Base-by-base conservation (phyloP, 1,140 invertebrate species). In the Saccostrea echinata region DNA sequence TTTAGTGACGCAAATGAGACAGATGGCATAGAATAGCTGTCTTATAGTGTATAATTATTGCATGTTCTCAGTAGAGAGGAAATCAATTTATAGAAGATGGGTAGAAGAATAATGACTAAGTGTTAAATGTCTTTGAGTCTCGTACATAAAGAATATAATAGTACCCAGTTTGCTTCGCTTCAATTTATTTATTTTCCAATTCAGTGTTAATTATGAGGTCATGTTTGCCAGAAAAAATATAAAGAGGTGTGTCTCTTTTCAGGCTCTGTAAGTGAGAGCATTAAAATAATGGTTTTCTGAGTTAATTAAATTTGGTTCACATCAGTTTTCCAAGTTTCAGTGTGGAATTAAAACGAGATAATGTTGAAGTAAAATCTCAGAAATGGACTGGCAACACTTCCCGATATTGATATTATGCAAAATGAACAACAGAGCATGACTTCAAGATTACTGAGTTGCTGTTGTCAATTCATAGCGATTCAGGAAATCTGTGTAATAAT, bases 251-350 rank as follows among this genome's bases (percentile, higher is more conserved):
- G 24, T 76, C 16, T 30, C 27, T 76, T 16, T 18, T 27, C 3
- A 30, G 27, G 27, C 30, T 76, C 11, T 11, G 43, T 76, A 33
- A 76, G 68, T 76, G 27, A 76, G 24, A 76, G 30, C 27, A 76
- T 76, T 76, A 76, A 27, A 76, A 33, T 76, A 76, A 76, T 76
- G 68, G 68, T 33, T 76, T 76, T 76, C 27, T 30, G 68, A 76
- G 68, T 30, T 76, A 76, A 76, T 76, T 76, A 16, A 76, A 76
- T 76, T 76, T 76, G 27, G 27, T 18, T 76, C 68, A 18, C 68
- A 76, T 76, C 68, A 76, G 13, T 30, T 76, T 76, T 76, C 68
- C 11, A 76, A 76, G 16, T 76, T 76, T 76, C 30, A 76, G 27
- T 30, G 68, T 76, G 68, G 68, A 30, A 76, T n/a, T n/a, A 64